phyloP scores from a whole-genome alignment of 1,140 invertebrate species.

The Euborellia annulipes region DNA sequence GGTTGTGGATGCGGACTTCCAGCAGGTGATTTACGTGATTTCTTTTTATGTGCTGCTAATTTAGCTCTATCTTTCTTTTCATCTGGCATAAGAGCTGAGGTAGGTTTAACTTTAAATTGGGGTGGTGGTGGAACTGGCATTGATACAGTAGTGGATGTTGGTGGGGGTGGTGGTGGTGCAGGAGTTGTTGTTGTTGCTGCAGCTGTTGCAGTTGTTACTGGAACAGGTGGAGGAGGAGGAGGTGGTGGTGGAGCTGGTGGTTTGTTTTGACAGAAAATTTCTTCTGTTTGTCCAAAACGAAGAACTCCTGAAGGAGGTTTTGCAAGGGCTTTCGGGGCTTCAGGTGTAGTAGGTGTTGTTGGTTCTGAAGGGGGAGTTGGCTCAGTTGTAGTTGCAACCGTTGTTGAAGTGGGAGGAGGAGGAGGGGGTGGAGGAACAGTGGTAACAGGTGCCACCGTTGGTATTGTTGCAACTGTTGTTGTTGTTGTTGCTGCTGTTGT shows the following conservation, averaged over 20 bases:
- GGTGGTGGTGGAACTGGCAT: slow-evolving; percentile 20
- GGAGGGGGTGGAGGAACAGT: slow-evolving; percentile 22
- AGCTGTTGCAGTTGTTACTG: too few relatives aligned
- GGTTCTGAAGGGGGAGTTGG: slow-evolving; percentile 27
- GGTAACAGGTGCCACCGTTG: slow-evolving; percentile 8
- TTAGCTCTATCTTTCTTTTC: slow-evolving; percentile 37
- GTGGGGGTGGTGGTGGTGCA: not conserved
- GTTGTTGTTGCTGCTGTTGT: too few relatives aligned
- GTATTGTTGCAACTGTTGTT: too few relatives aligned
- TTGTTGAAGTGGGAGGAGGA: slow-evolving; percentile 19
- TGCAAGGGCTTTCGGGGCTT: not conserved
- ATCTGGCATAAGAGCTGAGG: slow-evolving; percentile 50
- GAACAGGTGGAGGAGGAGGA: slow-evolving; percentile 12
- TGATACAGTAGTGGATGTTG: slow-evolving; percentile 13
- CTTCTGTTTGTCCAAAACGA: not conserved
- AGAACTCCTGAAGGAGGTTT: not conserved
- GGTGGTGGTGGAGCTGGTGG: slow-evolving; percentile 28
- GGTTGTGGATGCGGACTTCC: slow-evolving; percentile 51
- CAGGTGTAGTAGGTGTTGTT: not conserved
- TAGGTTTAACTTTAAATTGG: slow-evolving; percentile 51
- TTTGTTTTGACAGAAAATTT: slow-evolving; percentile 10
- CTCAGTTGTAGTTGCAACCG: slow-evolving; percentile 22
- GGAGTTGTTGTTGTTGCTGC: slow-evolving; percentile 8
- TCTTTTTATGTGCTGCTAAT: slow-evolving; percentile 40
- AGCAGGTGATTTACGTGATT: slow-evolving; percentile 48